Evolutionary conservation across 1,140 invertebrate species (phyloP).

Genomic region (Euwallacea similis): DNA sequence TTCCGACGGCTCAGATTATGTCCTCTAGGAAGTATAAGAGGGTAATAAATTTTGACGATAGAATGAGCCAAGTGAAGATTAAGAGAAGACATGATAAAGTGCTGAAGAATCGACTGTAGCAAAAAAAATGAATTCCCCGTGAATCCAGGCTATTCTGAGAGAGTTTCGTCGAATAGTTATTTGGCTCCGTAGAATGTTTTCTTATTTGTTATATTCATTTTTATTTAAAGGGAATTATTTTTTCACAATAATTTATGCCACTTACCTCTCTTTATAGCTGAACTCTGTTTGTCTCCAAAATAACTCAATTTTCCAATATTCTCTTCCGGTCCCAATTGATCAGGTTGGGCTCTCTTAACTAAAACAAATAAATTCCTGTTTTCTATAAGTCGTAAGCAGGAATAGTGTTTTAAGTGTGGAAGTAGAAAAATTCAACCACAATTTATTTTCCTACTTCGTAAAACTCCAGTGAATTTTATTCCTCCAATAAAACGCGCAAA

Average conservation of each 20-base stretch:
- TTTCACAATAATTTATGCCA: not conserved
- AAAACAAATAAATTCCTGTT: constrained; percentile 9
- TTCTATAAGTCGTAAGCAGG: not conserved
- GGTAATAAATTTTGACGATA: not conserved
- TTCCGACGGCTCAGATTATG: not conserved
- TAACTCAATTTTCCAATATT: constrained; percentile 40
- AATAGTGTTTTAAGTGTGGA: no score
- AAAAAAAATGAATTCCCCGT: not conserved
- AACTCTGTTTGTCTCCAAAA: constrained; percentile 47
- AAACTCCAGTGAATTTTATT: not conserved
- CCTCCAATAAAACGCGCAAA: not conserved
- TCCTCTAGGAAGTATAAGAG: not conserved
- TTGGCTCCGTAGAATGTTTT: no score
- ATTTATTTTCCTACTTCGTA: not conserved
- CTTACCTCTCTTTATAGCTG: constrained; percentile 51
- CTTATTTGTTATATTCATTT: no score
- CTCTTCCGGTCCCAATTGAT: constrained; percentile 37
- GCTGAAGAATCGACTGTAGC: not conserved
- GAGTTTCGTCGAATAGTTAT: no score
- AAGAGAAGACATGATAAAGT: not conserved
- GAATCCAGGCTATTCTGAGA: no score
- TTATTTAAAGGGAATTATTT: no score
- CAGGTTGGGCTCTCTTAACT: constrained; percentile 48
- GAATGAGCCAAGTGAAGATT: not conserved
- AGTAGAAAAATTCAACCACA: no score